phyloP scores from a whole-genome alignment of 2,888 invertebrate genomes.

The Mesorhabditis spiculigera region DNA sequence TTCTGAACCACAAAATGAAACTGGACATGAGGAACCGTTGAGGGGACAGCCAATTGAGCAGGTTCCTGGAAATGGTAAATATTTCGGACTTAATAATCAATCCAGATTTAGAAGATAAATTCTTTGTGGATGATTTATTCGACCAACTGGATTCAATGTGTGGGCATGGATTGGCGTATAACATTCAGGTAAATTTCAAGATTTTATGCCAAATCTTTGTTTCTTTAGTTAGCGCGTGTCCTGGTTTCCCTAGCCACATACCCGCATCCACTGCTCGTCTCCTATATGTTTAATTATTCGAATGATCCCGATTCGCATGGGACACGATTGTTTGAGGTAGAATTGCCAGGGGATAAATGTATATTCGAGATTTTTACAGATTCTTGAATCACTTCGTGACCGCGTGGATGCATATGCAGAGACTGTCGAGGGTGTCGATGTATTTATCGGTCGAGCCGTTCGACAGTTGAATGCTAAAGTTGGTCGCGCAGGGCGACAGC shows the following conservation, averaged over 20 bases:
- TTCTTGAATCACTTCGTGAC: conserved; percentile 76
- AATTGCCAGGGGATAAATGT: background rate
- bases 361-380: conserved; percentile 62
- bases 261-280: conserved; percentile 81
- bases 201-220: background rate
- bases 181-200: conserved; percentile 9
- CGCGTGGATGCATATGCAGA: conserved; percentile 74
- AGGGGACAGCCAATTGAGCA: conserved; percentile 14
- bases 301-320: conserved; percentile 10
- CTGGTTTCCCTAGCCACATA: conserved; percentile 81
- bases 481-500: conserved; percentile 13
- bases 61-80: background rate
- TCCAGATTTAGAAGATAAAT: conserved; percentile 9
- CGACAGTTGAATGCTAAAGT: conserved; percentile 23
- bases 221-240: conserved; percentile 65
- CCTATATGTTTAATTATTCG: conserved; percentile 74
- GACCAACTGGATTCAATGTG: conserved; percentile 25
- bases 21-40: background rate
- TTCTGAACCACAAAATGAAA: background rate
- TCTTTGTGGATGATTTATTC: conserved; percentile 23
- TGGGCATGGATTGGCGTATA: conserved; percentile 28
- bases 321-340: conserved; percentile 14
- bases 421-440: conserved; percentile 62
- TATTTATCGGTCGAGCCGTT: conserved; percentile 31
- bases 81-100: conserved; percentile 13